phyloP scores from a whole-genome alignment of 2,888 invertebrate genomes.

The Hyles lineata region DNA sequence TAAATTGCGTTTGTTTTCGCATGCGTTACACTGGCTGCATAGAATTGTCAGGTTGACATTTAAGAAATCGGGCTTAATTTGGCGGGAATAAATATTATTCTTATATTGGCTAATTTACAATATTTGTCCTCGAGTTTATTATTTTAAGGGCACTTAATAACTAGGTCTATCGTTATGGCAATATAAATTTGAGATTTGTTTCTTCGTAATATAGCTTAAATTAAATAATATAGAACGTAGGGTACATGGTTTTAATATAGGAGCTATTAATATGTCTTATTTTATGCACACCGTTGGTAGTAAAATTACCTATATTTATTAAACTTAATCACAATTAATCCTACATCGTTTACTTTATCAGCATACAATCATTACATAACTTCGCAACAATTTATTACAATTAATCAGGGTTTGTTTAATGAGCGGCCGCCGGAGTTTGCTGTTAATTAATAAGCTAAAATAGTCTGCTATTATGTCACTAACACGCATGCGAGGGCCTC shows the following conservation, averaged over 20 bases:
- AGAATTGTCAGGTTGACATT: constrained; percentile 48
- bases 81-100: neutral
- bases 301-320: neutral
- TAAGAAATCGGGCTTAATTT: constrained; percentile 31
- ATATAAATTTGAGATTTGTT: no score
- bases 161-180: no score
- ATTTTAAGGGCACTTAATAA: no score
- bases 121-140: no score
- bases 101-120: no score
- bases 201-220: no score
- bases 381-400: constrained; percentile 22
- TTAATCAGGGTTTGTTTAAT: constrained; percentile 11
- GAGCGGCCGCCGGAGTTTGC: constrained; percentile 9
- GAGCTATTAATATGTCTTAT: neutral
- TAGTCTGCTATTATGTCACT: constrained; percentile 13
- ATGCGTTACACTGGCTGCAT: constrained; percentile 41
- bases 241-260: neutral
- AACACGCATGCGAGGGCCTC: neutral
- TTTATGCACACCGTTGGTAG: neutral
- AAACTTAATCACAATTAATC: neutral
- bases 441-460: constrained; percentile 16
- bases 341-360: neutral
- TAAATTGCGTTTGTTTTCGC: constrained; percentile 45
- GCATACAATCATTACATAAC: neutral
- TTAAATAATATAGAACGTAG: no score